These are phyloP conservation scores for Phorcus lineatus DNA, from an alignment of 2,888 invertebrate genomes.

Conservation along the genomic window DNA sequence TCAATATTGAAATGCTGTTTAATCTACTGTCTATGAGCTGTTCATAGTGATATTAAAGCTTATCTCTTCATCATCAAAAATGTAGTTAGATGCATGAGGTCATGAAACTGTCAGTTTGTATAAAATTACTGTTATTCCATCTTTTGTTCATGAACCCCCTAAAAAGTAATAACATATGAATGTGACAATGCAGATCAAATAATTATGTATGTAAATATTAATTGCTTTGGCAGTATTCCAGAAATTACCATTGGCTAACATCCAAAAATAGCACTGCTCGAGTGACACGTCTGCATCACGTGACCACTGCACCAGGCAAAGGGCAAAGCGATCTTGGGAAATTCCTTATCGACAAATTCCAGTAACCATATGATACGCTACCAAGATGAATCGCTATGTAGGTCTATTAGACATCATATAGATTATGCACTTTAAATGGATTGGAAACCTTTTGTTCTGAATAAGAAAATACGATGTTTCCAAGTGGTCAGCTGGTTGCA, in stretches of 20 bases:
- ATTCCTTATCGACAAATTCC: slow-evolving; percentile 18
- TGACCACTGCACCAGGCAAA: slow-evolving; percentile 19
- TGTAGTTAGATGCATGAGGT: too few species aligned
- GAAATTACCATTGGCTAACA: slow-evolving; percentile 23
- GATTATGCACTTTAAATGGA: background rate
- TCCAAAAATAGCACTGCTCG: slow-evolving; percentile 20
- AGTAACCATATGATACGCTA: background rate
- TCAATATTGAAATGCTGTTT: too few species aligned
- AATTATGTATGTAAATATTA: too few species aligned
- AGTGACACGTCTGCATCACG: slow-evolving; percentile 34
- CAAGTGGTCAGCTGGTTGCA: slow-evolving; percentile 13
- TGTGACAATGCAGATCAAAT: too few species aligned
- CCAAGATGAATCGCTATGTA: background rate
- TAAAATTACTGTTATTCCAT: too few species aligned
- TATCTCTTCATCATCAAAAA: too few species aligned
- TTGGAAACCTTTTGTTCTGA: too few species aligned
- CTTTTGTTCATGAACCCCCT: too few species aligned
- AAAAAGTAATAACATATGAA: too few species aligned
- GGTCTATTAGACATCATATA: background rate
- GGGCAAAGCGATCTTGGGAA: slow-evolving; percentile 18
- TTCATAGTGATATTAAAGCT: too few species aligned
- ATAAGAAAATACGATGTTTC: background rate
- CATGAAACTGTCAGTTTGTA: too few species aligned
- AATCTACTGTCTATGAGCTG: too few species aligned
- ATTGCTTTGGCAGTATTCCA: background rate